phyloP scores from a whole-genome alignment of 2,113 vertebrate genomes.

The Colius striatus region DNA sequence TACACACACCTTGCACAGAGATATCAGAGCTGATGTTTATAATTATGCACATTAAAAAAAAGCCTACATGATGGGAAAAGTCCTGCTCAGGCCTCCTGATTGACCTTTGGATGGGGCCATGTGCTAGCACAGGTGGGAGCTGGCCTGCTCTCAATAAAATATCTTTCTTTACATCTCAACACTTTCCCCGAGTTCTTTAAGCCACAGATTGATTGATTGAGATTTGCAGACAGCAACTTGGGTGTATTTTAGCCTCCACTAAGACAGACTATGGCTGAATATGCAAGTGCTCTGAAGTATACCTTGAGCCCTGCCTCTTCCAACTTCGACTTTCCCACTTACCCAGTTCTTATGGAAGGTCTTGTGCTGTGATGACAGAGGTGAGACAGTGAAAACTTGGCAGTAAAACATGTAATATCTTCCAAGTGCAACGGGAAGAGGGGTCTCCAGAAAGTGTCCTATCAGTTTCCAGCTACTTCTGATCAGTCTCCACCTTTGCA shows the following conservation, averaged over 20 bases:
- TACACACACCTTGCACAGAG: not conserved
- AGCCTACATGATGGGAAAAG: not conserved
- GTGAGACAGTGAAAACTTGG: not conserved
- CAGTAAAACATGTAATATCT: not conserved
- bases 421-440: not conserved
- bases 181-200: not conserved
- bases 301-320: not conserved
- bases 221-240: not conserved
- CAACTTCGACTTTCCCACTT: not conserved
- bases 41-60: not conserved
- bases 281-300: not conserved
- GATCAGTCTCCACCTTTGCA: constrained; percentile 16
- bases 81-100: not conserved
- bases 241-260: not conserved
- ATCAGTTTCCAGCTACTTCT: not conserved
- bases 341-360: not conserved
- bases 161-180: not conserved
- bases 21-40: not conserved
- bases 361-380: not conserved
- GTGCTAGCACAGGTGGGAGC: not conserved
- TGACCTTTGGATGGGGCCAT: not conserved
- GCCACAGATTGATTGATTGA: not conserved
- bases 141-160: not conserved
- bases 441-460: not conserved
- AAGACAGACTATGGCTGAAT: not conserved